Evolutionary conservation across 2,113 vertebrate species (phyloP).

Genomic region (Melierax canorus): DNA sequence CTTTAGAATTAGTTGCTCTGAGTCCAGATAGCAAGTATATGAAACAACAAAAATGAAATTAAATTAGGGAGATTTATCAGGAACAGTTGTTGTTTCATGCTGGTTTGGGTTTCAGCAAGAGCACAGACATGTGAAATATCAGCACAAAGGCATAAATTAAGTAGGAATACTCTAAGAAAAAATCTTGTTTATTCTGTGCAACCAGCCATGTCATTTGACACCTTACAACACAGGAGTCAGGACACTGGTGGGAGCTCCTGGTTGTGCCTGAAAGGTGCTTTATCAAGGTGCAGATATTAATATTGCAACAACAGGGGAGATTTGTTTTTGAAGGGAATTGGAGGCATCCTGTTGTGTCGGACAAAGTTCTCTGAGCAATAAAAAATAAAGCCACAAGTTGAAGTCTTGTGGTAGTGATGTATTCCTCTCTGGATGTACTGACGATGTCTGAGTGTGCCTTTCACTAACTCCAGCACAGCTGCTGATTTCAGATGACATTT

Average conservation of each 20-base stretch:
- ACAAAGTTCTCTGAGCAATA: neutral
- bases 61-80: neutral
- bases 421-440: neutral
- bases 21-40: neutral
- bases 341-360: neutral
- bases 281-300: neutral
- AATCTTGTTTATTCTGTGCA: neutral
- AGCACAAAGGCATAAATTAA: neutral
- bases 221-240: neutral
- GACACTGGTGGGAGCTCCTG: neutral
- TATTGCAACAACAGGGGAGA: neutral
- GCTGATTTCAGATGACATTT: neutral
- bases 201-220: neutral
- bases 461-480: neutral
- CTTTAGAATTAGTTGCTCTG: neutral
- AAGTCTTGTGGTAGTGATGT: neutral
- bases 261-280: neutral
- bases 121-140: neutral
- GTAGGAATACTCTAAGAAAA: neutral
- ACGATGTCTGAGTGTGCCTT: neutral
- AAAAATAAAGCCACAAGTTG: neutral
- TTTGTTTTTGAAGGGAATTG: neutral
- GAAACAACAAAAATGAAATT: neutral
- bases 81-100: neutral
- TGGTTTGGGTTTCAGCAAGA: neutral